Evolutionary conservation across 2,113 vertebrate species (phyloP).

Genomic region (Danio rerio): GRCz12tu NC_133180.1:35723501-35724000

Average conservation of each 20-base stretch:
- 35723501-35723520: slow-evolving; percentile 26
- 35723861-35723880: slow-evolving; percentile 10
- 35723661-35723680: slow-evolving; percentile 20
- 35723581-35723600: slow-evolving; percentile 53
- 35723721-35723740: slow-evolving; percentile 34
- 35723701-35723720: slow-evolving; percentile 59
- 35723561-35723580: slow-evolving; percentile 18
- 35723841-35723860: slow-evolving; percentile 21
- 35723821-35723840: slow-evolving; percentile 26
- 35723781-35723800: slow-evolving; percentile 59
- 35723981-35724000: slow-evolving; percentile 33
- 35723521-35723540: neutral
- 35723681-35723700: slow-evolving; percentile 38
- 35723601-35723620: slow-evolving; percentile 27
- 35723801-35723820: slow-evolving; percentile 41
- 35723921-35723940: slow-evolving; percentile 34
- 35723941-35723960: slow-evolving; percentile 20
- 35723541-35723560: neutral
- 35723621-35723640: slow-evolving; percentile 15
- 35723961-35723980: slow-evolving; percentile 25
- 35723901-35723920: slow-evolving; percentile 9
- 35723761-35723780: slow-evolving; percentile 6
- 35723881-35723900: slow-evolving; percentile 24
- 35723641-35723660: neutral
- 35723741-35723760: slow-evolving; percentile 52